A percentile compares a stretch with the other conserved stretches of the same genome.
Evolutionary conservation across 2,797 vertebrate species (phyloP).

Genomic region (Schizothorax lantsangensis): DNA sequence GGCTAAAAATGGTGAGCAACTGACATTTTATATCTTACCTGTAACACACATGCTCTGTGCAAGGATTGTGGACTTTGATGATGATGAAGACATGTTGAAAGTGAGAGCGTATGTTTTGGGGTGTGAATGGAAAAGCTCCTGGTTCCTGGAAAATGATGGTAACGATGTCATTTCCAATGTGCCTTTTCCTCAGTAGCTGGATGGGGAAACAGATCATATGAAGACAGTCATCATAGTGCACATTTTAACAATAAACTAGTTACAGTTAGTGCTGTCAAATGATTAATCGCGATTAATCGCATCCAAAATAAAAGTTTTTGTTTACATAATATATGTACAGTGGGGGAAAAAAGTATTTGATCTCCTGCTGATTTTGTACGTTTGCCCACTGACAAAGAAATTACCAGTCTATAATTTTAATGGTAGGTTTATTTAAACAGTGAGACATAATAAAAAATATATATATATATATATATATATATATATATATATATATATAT

Average conservation of each 20-base stretch:
- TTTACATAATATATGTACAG: no score
- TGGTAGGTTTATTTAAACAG: no score
- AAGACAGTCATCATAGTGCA: neutral
- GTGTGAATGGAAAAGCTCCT: conserved; percentile 86
- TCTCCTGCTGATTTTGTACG: no score
- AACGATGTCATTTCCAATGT: conserved; percentile 90
- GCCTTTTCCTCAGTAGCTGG: conserved; percentile 86
- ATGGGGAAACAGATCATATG: conserved; percentile 8
- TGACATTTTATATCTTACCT: conserved; percentile 54
- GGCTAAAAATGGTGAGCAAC: neutral
- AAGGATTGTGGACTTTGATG: conserved; percentile 84
- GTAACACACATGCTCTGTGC: conserved; percentile 85
- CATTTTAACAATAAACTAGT: neutral
- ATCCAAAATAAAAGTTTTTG: no score
- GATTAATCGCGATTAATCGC: no score
- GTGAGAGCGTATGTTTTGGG: conserved; percentile 87
- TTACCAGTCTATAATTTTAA: no score
- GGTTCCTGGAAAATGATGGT: conserved; percentile 91
- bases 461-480: no score
- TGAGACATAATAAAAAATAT: no score
- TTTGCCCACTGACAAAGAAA: no score
- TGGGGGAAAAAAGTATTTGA: no score
- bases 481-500: no score
- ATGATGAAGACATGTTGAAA: conserved; percentile 89
- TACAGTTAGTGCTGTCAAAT: no score